Evolutionary conservation across 2,888 invertebrate species (phyloP).

Genomic region (Limnephilus lunatus): DNA sequence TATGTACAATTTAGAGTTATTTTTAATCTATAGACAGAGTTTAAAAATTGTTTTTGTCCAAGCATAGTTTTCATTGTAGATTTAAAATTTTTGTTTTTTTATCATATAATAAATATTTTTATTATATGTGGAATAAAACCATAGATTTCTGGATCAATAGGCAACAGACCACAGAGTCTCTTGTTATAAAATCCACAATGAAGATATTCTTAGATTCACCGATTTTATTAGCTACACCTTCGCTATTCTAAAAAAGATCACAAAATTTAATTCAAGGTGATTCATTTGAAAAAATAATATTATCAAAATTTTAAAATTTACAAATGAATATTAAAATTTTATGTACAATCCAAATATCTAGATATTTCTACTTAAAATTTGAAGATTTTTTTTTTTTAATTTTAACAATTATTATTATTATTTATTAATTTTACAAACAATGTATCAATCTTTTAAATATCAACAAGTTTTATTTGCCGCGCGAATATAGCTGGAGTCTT

Average conservation of each 20-base stretch:
- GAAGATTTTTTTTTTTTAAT: background rate
- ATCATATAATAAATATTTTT: background rate
- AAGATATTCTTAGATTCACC: background rate
- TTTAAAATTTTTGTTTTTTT: background rate
- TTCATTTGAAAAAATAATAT: background rate
- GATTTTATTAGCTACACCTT: background rate
- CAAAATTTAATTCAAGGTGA: background rate
- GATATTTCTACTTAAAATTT: background rate
- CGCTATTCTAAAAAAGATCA: background rate
- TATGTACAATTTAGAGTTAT: background rate
- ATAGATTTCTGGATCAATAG: background rate
- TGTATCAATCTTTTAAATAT: background rate
- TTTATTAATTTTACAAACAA: background rate
- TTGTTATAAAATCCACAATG: background rate
- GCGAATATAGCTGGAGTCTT: background rate
- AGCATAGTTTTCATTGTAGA: background rate
- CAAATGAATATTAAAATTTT: background rate
- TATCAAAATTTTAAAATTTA: background rate
- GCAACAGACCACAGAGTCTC: background rate
- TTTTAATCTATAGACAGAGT: background rate
- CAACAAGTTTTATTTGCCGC: background rate
- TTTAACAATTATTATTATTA: background rate
- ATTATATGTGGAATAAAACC: no score
- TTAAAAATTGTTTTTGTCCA: background rate
- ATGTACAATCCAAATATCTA: background rate